Conservation (phyloP, 2,888 invertebrate genomes). For the Lithophane socia region DNA sequence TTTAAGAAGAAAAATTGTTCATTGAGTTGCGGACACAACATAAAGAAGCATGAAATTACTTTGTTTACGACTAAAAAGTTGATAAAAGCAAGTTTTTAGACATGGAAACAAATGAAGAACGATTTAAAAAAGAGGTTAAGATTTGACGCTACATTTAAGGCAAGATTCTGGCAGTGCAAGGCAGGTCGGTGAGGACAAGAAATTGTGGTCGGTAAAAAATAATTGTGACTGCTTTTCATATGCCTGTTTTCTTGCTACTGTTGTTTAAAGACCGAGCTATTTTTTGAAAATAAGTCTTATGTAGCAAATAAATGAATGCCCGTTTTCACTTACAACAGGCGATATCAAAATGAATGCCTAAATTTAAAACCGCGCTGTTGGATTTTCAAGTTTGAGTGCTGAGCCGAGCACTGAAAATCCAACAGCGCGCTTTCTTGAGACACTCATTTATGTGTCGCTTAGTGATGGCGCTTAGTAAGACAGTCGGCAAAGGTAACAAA, state of each 20-base stretch:
- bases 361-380: background rate
- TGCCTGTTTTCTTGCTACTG: background rate
- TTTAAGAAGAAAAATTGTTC: conserved; percentile 41
- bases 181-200: background rate
- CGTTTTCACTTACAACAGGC: background rate
- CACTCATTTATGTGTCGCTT: background rate
- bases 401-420: background rate
- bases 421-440: background rate
- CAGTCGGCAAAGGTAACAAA: too few relatives aligned
- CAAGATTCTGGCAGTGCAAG: background rate
- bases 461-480: background rate
- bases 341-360: background rate
- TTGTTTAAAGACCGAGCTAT: background rate
- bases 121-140: conserved; percentile 28
- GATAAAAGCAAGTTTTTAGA: conserved; percentile 37
- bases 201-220: conserved; percentile 1
- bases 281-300: too few relatives aligned
- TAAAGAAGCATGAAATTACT: conserved; percentile 52
- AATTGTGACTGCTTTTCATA: too few relatives aligned
- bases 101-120: conserved; percentile 6
- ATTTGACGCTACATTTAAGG: conserved; percentile 23
- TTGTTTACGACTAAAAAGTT: conserved; percentile 36
- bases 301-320: background rate
- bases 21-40: conserved; percentile 14
- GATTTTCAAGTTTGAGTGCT: too few relatives aligned